A percentile compares a stretch with the other conserved stretches of the same genome.
Evolutionary conservation across 1,140 invertebrate species (phyloP).

Genomic region (Helicoverpa armigera): DNA sequence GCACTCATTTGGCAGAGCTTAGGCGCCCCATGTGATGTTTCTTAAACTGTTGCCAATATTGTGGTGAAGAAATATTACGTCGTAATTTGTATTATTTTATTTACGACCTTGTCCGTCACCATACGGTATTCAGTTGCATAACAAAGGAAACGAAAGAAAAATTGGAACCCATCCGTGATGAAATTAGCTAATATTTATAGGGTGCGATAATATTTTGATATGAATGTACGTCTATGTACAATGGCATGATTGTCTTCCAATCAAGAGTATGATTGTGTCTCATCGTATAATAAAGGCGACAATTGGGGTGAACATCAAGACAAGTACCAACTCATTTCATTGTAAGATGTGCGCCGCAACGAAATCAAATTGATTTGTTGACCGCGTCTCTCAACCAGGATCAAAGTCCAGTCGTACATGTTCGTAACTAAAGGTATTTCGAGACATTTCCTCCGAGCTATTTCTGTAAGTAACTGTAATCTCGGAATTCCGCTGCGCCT

Average conservation of each 20-base stretch:
- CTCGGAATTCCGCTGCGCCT: constrained; percentile 27
- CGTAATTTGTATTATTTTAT: constrained; percentile 21
- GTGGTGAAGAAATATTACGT: constrained; percentile 35
- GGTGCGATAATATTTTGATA: too few species aligned
- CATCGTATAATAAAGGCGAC: constrained; percentile 4
- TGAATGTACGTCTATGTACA: background rate
- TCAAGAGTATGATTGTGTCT: constrained; percentile 15
- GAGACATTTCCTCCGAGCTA: constrained; percentile 36
- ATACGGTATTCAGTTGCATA: background rate
- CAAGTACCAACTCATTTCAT: background rate
- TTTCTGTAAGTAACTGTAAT: constrained; percentile 15
- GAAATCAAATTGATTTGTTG: constrained; percentile 56
- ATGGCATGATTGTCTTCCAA: constrained; percentile 19
- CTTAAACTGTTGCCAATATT: constrained; percentile 50
- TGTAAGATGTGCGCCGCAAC: background rate
- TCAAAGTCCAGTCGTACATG: constrained; percentile 54
- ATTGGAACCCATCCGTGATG: background rate
- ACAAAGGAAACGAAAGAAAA: background rate
- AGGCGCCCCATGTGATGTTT: constrained; percentile 47
- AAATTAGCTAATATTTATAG: too few species aligned
- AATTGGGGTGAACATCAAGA: background rate
- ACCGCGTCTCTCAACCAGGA: constrained; percentile 50
- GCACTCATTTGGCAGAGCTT: constrained; percentile 51
- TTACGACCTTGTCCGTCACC: constrained; percentile 6
- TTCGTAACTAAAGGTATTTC: constrained; percentile 39